Percentiles rank a stretch among this genome's conserved stretches.
phyloP scores from a whole-genome alignment of 2,888 invertebrate species.

The Rhodophaea formosa region DNA sequence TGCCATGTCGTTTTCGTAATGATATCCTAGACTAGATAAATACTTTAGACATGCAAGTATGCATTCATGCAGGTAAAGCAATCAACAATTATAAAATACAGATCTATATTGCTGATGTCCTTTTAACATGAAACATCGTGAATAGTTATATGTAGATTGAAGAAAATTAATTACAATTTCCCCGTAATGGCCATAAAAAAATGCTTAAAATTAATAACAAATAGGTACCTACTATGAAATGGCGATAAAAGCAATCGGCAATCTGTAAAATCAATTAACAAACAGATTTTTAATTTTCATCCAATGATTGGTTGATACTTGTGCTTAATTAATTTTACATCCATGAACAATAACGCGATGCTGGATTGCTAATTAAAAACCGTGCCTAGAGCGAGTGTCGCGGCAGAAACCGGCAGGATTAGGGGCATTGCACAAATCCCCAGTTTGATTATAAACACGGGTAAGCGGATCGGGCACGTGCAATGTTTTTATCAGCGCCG shows the following conservation, averaged over 20 bases:
- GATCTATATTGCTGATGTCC: too few relatives aligned
- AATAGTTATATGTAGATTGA: too few relatives aligned
- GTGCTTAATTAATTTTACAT: constrained; percentile 14
- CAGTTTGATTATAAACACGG: constrained; percentile 67
- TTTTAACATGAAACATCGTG: too few relatives aligned
- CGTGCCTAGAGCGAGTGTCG: constrained; percentile 7
- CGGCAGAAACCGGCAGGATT: constrained; percentile 52
- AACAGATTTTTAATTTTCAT: constrained; percentile 14
- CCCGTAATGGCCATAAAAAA: not conserved
- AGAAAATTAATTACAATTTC: too few relatives aligned
- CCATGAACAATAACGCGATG: not conserved
- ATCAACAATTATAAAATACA: not conserved
- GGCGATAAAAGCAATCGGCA: constrained; percentile 8
- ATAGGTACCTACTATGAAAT: not conserved
- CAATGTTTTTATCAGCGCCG: constrained; percentile 68
- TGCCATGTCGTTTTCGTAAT: not conserved
- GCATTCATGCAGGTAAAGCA: not conserved
- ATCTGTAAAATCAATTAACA: constrained; percentile 12
- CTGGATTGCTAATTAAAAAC: constrained; percentile 17
- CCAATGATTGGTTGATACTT: constrained; percentile 7
- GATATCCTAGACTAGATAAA: constrained; percentile 1
- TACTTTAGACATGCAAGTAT: not conserved
- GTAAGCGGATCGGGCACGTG: constrained; percentile 74
- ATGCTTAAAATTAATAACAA: not conserved
- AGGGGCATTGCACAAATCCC: constrained; percentile 38